Percentiles rank a stretch among this genome's conserved stretches.
Conservation (phyloP, 2,797 vertebrate species). For the Dermochelys coriacea region DNA sequence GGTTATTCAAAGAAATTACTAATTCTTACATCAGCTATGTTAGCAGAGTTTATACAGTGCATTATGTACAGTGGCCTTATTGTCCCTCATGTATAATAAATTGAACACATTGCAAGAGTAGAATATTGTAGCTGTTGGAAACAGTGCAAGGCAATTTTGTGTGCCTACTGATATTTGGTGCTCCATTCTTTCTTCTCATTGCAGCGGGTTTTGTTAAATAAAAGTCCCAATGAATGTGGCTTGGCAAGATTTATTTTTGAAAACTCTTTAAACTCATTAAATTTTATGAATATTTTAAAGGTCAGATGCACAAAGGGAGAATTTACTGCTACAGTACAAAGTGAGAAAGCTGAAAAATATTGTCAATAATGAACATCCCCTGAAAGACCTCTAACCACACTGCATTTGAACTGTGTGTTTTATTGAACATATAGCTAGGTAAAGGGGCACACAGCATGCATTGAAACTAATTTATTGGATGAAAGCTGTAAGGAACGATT, state of each 20-base stretch:
- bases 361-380: slow-evolving; percentile 9
- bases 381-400: slow-evolving; percentile 8
- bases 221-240: slow-evolving; percentile 4
- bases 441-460: neutral
- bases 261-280: slow-evolving; percentile 58
- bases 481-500: slow-evolving; percentile 6
- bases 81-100: neutral
- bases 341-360: slow-evolving; percentile 50
- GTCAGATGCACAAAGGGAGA: slow-evolving; percentile 53
- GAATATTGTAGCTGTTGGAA: slow-evolving; percentile 2
- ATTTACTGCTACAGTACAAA: slow-evolving; percentile 37
- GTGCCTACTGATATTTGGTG: neutral
- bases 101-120: neutral
- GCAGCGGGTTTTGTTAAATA: slow-evolving; percentile 23
- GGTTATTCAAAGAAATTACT: neutral
- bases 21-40: fast-evolving
- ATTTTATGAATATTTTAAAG: slow-evolving; percentile 70
- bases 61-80: neutral
- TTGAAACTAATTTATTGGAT: slow-evolving; percentile 30
- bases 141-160: neutral
- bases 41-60: neutral
- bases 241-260: slow-evolving; percentile 49
- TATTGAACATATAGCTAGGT: neutral
- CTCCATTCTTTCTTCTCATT: neutral
- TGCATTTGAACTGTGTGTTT: slow-evolving; percentile 31